phyloP scores from a whole-genome alignment of 2,797 vertebrate species.

The Argentina silus region DNA sequence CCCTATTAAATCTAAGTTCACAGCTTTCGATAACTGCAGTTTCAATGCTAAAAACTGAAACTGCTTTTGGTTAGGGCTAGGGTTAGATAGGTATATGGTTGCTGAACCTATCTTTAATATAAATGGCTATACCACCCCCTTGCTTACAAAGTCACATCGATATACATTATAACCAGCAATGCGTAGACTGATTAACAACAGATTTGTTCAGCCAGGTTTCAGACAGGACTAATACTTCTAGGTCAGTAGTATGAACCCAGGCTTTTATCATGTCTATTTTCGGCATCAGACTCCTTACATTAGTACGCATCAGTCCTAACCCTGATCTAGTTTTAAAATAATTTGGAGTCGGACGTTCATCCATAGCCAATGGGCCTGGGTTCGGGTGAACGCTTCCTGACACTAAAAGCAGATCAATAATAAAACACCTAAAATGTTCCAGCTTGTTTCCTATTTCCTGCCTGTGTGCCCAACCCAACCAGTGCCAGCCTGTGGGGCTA shows the following conservation, averaged over 20 bases:
- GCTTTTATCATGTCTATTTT: background rate
- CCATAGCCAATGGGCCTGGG: too few relatives aligned
- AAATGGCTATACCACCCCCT: background rate
- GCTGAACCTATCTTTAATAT: background rate
- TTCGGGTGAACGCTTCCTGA: too few relatives aligned
- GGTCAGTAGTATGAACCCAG: too few relatives aligned
- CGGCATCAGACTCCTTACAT: background rate
- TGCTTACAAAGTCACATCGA: background rate
- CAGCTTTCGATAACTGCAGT: background rate
- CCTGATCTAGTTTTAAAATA: background rate
- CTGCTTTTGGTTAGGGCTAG: too few relatives aligned
- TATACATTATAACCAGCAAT: background rate
- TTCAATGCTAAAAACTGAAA: background rate
- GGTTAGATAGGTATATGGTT: background rate
- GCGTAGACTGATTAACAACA: too few relatives aligned
- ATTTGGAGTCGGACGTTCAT: background rate
- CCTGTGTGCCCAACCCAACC: slow-evolving; percentile 21
- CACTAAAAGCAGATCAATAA: too few relatives aligned
- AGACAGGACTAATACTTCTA: too few relatives aligned
- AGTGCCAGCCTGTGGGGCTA: slow-evolving; percentile 25
- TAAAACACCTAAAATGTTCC: too few relatives aligned
- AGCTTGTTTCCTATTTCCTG: slow-evolving; percentile 48
- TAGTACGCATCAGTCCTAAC: background rate
- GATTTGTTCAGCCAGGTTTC: too few relatives aligned
- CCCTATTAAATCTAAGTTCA: background rate